Percentiles rank a stretch among this genome's conserved stretches.
Evolutionary conservation across 2,113 vertebrate species (phyloP).

Genomic region (Hipposideros armiger): DNA sequence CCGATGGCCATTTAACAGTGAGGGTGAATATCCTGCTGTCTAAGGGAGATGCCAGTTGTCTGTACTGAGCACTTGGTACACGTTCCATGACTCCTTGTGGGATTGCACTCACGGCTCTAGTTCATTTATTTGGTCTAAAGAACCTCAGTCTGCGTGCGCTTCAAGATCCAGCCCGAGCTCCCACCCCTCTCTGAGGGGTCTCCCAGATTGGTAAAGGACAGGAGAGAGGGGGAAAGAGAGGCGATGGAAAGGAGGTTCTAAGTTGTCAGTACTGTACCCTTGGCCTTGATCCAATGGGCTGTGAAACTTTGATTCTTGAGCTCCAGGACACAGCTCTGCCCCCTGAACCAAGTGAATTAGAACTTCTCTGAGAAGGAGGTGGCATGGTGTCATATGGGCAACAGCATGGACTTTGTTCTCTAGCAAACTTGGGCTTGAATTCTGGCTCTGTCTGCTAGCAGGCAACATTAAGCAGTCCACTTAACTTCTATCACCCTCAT

Average conservation of each 20-base stretch:
- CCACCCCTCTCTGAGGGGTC: not conserved
- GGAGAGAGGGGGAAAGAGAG: not conserved
- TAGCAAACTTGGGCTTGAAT: not conserved
- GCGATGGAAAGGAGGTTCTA: not conserved
- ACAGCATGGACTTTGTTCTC: not conserved
- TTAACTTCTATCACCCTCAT: not conserved
- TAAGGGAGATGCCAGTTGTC: not conserved
- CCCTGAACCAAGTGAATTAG: not conserved
- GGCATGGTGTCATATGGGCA: not conserved
- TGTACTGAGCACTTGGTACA: rapidly evolving
- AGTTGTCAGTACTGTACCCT: not conserved
- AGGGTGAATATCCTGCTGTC: not conserved
- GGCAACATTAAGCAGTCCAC: not conserved
- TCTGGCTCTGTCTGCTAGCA: not conserved
- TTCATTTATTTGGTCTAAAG: not conserved
- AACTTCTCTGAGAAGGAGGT: not conserved
- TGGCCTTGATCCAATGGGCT: not conserved
- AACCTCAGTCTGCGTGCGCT: not conserved
- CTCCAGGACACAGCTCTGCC: not conserved
- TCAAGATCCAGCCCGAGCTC: not conserved
- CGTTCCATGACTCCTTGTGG: not conserved
- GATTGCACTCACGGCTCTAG: not conserved
- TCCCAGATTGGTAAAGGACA: not conserved
- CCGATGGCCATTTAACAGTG: not conserved
- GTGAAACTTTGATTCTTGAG: not conserved